A percentile compares a stretch with the other conserved stretches of the same genome.
Conservation (phyloP, 37 sponge, comb jelly and placozoan species). For the Amphimedon queenslandica region DNA sequence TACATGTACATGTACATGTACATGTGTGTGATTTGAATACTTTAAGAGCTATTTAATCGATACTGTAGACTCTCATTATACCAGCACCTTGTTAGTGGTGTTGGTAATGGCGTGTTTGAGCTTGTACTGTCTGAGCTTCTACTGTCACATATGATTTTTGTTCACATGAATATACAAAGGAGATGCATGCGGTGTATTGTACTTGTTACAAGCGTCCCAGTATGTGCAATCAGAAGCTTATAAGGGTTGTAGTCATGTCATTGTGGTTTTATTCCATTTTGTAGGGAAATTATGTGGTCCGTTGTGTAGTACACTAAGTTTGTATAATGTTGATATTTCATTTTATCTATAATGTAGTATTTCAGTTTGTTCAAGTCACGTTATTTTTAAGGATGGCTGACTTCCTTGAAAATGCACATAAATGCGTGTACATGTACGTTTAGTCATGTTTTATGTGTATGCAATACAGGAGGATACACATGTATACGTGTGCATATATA, state of each 20-base stretch:
- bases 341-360: constrained; percentile 22
- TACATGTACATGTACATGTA: no score
- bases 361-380: constrained; percentile 26
- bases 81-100: neutral
- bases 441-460: neutral
- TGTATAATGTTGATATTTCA: constrained; percentile 29
- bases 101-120: no score
- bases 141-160: no score
- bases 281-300: constrained; percentile 54
- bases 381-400: no score
- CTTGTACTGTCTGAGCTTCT: no score
- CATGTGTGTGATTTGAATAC: no score
- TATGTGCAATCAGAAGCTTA: no score
- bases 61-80: neutral
- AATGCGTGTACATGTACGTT: constrained; percentile 10
- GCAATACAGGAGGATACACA: neutral
- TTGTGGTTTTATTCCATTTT: constrained; percentile 14
- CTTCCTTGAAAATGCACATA: no score
- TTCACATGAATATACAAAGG: no score
- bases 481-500: constrained; percentile 11
- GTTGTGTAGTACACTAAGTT: constrained; percentile 24
- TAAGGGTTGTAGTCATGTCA: neutral
- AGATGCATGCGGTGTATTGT: no score
- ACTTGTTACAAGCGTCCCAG: no score
- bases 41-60: no score